Evolutionary conservation across 2,113 vertebrate genomes (phyloP).

Genomic region (Zapornia atra): DNA sequence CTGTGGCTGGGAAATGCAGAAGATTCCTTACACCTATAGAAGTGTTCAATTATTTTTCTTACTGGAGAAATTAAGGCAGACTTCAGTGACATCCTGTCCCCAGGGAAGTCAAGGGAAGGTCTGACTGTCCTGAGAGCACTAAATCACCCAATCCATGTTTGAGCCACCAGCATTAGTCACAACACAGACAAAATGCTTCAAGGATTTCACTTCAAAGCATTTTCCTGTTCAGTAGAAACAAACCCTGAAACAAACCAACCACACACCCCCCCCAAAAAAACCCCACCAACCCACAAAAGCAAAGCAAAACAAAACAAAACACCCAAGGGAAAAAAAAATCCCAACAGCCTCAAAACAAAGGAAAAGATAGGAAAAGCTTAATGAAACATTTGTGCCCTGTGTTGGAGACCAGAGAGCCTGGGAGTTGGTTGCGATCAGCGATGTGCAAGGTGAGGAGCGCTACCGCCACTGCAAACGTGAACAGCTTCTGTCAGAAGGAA

Average conservation of each 20-base stretch:
- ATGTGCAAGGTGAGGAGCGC: conserved; percentile 12
- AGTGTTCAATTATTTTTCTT: neutral
- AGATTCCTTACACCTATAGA: neutral
- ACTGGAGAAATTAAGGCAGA: neutral
- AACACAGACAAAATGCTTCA: neutral
- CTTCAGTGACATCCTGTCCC: neutral
- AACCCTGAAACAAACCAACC: neutral
- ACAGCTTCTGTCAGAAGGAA: conserved; percentile 66
- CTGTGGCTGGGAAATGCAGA: neutral
- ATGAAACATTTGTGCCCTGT: neutral
- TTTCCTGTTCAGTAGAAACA: neutral
- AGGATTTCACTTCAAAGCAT: neutral
- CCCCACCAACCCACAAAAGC: too few relatives aligned
- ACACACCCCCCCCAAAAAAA: too few relatives aligned
- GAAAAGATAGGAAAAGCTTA: neutral
- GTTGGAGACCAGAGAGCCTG: rapidly evolving
- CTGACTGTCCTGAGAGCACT: neutral
- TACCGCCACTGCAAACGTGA: neutral
- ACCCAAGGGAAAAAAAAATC: neutral
- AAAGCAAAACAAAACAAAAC: neutral
- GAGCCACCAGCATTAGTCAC: neutral
- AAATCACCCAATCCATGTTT: rapidly evolving
- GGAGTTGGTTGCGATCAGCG: neutral
- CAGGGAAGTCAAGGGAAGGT: neutral
- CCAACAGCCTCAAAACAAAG: neutral